Conservation (phyloP, 2,888 invertebrate genomes). For the Nomada fucata region DNA sequence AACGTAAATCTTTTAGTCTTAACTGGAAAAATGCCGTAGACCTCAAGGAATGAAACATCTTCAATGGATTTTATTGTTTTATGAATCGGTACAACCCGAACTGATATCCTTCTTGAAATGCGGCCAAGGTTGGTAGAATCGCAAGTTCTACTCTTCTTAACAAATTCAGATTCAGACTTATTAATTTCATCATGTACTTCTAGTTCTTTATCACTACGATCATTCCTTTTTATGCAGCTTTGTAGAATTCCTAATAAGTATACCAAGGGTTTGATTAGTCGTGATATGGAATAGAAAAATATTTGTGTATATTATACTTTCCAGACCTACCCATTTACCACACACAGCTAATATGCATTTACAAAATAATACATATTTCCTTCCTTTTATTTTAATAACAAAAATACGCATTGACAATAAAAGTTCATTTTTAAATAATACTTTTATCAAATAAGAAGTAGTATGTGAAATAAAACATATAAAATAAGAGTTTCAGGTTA, state of each 20-base stretch:
- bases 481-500: conserved; percentile 60
- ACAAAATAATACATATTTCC: conserved; percentile 23
- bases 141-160: conserved; percentile 23
- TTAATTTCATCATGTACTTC: conserved; percentile 23
- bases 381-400: conserved; percentile 35
- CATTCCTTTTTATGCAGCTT: conserved; percentile 71
- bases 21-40: conserved; percentile 74
- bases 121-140: conserved; percentile 48
- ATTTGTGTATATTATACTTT: conserved; percentile 1
- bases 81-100: conserved; percentile 76
- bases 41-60: conserved; percentile 75
- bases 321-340: conserved; percentile 86
- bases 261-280: conserved; percentile 82
- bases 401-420: conserved; percentile 3
- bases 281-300: not conserved
- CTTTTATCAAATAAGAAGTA: conserved; percentile 5
- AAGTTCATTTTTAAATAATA: conserved; percentile 22
- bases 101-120: conserved; percentile 71
- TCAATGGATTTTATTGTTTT: conserved; percentile 62
- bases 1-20: conserved; percentile 57
- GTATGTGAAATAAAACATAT: conserved; percentile 13
- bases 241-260: conserved; percentile 70
- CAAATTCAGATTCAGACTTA: conserved; percentile 21
- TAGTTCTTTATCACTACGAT: conserved; percentile 52
- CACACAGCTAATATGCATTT: not conserved